Conservation (phyloP, 2,797 vertebrate species). For the Epinephelus awoara region DNA sequence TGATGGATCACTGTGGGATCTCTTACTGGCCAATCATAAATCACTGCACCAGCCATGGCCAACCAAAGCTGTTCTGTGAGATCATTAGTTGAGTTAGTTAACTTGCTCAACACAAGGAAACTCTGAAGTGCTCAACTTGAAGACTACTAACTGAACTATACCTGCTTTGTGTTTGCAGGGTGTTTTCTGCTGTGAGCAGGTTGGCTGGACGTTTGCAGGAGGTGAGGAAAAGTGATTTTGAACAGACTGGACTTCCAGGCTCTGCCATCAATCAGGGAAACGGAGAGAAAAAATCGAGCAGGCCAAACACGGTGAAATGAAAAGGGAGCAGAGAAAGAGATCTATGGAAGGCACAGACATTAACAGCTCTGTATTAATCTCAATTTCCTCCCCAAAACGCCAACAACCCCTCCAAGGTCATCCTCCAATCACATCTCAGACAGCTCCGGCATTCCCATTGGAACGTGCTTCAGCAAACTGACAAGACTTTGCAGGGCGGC, state of each 20-base stretch:
- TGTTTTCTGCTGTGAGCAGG: slow-evolving; percentile 12
- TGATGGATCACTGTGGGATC: slow-evolving; percentile 72
- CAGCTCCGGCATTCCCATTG: slow-evolving; percentile 69
- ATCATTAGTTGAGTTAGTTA: slow-evolving; percentile 53
- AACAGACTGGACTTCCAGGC: slow-evolving; percentile 47
- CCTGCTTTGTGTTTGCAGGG: slow-evolving; percentile 13
- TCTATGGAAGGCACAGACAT: slow-evolving; percentile 65
- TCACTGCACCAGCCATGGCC: slow-evolving; percentile 45
- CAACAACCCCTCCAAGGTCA: slow-evolving; percentile 81
- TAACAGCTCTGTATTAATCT: slow-evolving; percentile 77
- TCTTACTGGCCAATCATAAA: slow-evolving; percentile 67
- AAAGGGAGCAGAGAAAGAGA: slow-evolving; percentile 50
- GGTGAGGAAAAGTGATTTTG: slow-evolving; percentile 40
- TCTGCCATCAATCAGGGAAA: slow-evolving; percentile 59
- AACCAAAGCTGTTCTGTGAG: slow-evolving; percentile 33
- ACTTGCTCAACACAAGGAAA: slow-evolving; percentile 35
- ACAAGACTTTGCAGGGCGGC: slow-evolving; percentile 62
- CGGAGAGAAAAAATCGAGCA: slow-evolving; percentile 43
- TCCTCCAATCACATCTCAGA: slow-evolving; percentile 70
- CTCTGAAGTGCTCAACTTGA: slow-evolving; percentile 4
- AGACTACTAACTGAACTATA: not conserved
- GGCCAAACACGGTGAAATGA: slow-evolving; percentile 36
- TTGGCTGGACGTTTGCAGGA: slow-evolving; percentile 48
- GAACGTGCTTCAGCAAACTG: slow-evolving; percentile 71
- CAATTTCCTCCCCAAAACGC: slow-evolving; percentile 69